Evolutionary conservation across 2,888 invertebrate genomes (phyloP).

Genomic region (Fissipunctia ypsillon): DNA sequence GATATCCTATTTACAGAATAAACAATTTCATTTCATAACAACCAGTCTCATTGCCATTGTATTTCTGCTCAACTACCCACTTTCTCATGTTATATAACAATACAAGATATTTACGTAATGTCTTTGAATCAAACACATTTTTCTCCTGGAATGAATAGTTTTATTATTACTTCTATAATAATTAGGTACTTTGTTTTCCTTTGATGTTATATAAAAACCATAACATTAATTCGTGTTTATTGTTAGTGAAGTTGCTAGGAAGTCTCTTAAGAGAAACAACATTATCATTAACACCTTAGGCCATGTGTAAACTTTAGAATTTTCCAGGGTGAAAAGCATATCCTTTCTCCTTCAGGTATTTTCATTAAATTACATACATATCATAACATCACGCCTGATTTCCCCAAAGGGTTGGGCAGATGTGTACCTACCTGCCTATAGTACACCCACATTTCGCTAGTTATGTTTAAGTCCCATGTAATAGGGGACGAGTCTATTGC

Average conservation of each 20-base stretch:
- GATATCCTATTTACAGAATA: no score
- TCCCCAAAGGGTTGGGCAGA: no score
- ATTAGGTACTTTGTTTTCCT: constrained; percentile 3
- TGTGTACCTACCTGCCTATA: no score
- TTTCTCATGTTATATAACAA: constrained; percentile 18
- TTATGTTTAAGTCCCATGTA: no score
- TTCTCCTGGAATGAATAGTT: neutral
- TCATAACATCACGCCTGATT: no score
- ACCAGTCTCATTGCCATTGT: constrained; percentile 8
- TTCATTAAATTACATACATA: neutral
- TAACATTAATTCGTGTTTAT: neutral
- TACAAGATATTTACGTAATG: constrained; percentile 23
- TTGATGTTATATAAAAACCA: neutral
- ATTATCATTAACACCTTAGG: neutral
- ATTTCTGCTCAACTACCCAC: neutral
- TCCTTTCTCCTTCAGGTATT: neutral
- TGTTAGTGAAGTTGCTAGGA: neutral
- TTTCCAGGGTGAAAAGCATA: neutral
- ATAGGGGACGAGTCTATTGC: no score
- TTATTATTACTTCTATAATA: neutral
- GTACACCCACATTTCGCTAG: no score
- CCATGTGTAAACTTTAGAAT: neutral
- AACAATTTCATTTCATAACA: neutral
- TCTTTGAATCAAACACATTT: constrained; percentile 3
- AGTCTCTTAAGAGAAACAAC: neutral